Conservation (phyloP, 2,888 invertebrate species). For the Coleophora deauratella region DNA sequence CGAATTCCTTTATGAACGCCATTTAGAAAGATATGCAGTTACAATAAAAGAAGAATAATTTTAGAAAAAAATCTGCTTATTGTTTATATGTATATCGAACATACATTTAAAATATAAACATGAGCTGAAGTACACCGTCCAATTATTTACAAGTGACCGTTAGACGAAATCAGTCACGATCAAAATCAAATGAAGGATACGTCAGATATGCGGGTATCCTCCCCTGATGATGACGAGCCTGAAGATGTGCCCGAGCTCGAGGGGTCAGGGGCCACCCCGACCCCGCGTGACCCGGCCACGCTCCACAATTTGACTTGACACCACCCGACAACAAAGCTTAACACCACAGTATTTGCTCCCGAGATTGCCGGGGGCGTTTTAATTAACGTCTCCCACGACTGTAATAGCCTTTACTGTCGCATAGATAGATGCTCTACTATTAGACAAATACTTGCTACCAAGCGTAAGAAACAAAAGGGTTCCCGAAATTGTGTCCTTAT, state of each 20-base stretch:
- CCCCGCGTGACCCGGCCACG: slow-evolving; percentile 20
- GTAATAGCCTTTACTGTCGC: slow-evolving; percentile 25
- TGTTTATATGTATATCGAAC: too few species aligned
- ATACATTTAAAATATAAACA: too few species aligned
- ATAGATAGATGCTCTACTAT: background rate
- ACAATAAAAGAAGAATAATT: too few species aligned
- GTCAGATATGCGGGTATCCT: slow-evolving; percentile 60
- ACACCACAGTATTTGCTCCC: slow-evolving; percentile 21
- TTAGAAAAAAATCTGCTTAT: too few species aligned
- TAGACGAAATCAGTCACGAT: slow-evolving; percentile 8
- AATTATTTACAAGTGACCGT: slow-evolving; percentile 1
- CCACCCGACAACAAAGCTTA: slow-evolving; percentile 25
- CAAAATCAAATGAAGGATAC: slow-evolving; percentile 36
- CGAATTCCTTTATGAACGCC: too few species aligned
- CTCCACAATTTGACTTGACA: slow-evolving; percentile 8
- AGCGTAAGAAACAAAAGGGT: background rate
- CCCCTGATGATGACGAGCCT: slow-evolving; percentile 40
- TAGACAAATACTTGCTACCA: background rate
- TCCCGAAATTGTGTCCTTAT: too few species aligned
- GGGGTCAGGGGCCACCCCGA: slow-evolving; percentile 20
- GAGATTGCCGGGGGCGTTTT: slow-evolving; percentile 38
- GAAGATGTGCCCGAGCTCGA: slow-evolving; percentile 18
- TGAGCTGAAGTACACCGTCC: too few species aligned
- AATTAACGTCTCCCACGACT: slow-evolving; percentile 42
- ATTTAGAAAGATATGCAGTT: too few species aligned